phyloP scores from a whole-genome alignment of 2,113 vertebrate genomes.

The Pundamilia nyererei region DNA sequence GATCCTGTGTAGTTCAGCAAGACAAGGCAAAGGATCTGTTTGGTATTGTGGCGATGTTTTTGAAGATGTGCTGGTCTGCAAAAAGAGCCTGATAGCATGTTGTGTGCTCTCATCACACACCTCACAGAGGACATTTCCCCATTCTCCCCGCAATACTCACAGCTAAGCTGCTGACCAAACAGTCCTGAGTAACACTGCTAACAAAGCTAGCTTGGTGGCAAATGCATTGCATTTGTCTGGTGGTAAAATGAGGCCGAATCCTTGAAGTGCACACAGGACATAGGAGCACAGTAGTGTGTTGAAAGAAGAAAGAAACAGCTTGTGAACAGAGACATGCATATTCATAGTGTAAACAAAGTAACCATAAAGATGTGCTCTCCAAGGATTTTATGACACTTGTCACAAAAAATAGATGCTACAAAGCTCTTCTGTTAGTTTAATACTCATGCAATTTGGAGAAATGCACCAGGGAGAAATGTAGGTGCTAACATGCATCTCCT shows the following conservation, averaged over 20 bases:
- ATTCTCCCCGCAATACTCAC: not conserved
- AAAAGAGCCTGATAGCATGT: not conserved
- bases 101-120: not conserved
- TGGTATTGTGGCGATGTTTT: not conserved
- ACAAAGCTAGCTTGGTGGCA: not conserved
- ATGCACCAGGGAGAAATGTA: not conserved
- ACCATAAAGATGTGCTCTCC: not conserved
- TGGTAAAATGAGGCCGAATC: not conserved
- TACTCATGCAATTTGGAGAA: not conserved
- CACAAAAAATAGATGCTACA: not conserved
- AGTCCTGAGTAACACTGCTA: not conserved
- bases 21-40: not conserved
- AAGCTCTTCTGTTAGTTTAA: not conserved
- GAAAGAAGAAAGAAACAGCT: not conserved
- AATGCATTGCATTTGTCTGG: not conserved
- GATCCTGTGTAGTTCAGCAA: not conserved
- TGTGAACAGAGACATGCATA: not conserved
- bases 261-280: not conserved
- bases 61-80: not conserved
- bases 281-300: not conserved
- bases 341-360: not conserved
- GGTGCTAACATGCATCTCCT: not conserved
- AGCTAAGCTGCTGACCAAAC: not conserved
- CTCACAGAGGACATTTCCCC: not conserved
- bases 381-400: not conserved